Evolutionary conservation across 2,797 vertebrate species (phyloP), one percentile per base, ranked within the genome.

Genomic region (Characodon lateralis): DNA sequence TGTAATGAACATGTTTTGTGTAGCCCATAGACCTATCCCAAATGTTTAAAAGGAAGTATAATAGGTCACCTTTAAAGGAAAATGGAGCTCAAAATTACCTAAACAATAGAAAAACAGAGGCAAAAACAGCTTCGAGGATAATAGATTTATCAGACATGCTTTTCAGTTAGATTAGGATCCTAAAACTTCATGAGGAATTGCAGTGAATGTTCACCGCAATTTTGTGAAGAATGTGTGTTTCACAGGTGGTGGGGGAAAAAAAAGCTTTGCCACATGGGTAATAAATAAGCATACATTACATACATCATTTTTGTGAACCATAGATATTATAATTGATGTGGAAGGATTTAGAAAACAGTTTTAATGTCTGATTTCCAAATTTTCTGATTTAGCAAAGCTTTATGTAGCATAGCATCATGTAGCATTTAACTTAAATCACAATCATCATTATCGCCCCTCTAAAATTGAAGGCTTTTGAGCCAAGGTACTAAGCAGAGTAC

Each of bases 211-310:
- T 24, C 41, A 14, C 7, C 53, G 0, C 0, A 74, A 26, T 63
- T 74, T 68, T 26, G 14, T 43, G 5, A 0, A 43, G 76, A 77
- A 89, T 80, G 78, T 87, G 74, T 83, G 76, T 81, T 69, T 80
- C 76, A 66, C 79, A 88, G 87, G 86, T 91, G 85, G 51, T 72
- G 31, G 69, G 80, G 51, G 59, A 76, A 65, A 75, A 72, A 63
- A 82, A 88, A 84, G 7, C 56, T 50, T 76, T 76, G 58, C 65
- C 43, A 50, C 50, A 0, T 6, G 55, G 51, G n/a, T 71, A 74
- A 77, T 76, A 69, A 63, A 80, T 61, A 71, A 70, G 41, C 68
- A 79, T 0, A 12, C 43, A 0, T 14, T 0, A 1, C 80, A 58
- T 35, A 10, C 75, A 20, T 43, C 50, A 7, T 51, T 53, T 39